phyloP scores from a whole-genome alignment of 2,888 invertebrate genomes.

The Mycogona germanica region DNA sequence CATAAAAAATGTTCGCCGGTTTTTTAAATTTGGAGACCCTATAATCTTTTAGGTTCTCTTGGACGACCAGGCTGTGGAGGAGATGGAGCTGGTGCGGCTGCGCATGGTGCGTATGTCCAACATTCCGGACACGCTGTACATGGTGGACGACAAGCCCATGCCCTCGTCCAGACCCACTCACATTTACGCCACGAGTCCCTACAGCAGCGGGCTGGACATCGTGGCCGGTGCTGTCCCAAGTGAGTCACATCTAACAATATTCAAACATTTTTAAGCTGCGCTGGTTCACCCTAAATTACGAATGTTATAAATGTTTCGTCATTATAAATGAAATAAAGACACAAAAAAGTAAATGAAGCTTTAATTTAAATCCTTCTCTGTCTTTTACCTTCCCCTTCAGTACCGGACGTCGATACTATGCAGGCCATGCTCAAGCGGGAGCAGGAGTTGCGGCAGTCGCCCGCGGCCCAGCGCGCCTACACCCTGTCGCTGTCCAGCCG shows the following conservation, averaged over 20 bases:
- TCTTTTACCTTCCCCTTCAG: conserved; percentile 38
- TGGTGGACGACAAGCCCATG: conserved; percentile 54
- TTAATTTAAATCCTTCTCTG: too few species aligned
- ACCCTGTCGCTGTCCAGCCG: conserved; percentile 60
- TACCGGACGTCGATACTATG: conserved; percentile 63
- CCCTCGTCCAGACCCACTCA: conserved; percentile 26
- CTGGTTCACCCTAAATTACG: too few species aligned
- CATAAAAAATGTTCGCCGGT: conserved; percentile 8
- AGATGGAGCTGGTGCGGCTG: conserved; percentile 56
- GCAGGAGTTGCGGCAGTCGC: conserved; percentile 63
- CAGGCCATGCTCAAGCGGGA: conserved; percentile 71
- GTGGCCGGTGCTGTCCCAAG: conserved; percentile 41
- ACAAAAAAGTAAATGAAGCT: too few species aligned
- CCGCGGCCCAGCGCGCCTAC: conserved; percentile 66
- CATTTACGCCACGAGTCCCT: conserved; percentile 19
- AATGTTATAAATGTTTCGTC: too few species aligned
- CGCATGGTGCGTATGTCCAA: conserved; percentile 47
- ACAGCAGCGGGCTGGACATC: conserved; percentile 43
- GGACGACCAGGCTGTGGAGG: conserved; percentile 69
- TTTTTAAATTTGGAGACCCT: conserved; percentile 7
- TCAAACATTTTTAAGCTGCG: not conserved
- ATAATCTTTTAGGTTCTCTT: conserved; percentile 47
- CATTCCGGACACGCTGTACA: conserved; percentile 88
- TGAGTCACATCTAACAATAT: conserved; percentile 8
- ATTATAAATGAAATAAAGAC: too few species aligned